Base-by-base conservation (phyloP, 2,888 invertebrate species). In the Onthophagus sagittarius region DNA sequence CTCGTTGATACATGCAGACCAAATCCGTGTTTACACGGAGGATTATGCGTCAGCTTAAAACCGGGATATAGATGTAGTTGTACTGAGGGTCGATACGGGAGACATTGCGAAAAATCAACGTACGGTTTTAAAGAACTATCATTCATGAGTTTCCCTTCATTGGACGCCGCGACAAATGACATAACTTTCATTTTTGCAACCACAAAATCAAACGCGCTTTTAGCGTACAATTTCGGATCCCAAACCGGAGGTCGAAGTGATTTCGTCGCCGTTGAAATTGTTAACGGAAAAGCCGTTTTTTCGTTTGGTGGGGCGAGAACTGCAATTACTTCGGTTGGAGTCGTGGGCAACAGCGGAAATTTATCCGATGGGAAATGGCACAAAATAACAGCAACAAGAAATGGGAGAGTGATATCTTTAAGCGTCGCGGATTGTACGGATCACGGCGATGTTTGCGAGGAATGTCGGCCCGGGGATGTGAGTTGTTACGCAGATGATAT, bases 121-220 rank as follows among this genome's bases (percentile, higher is more conserved):
- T 95, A 90, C 83, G 96, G 97, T 14, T 98, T 98, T 85, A 90
- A 90, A 72, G 94, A 95, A 80, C 87, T 96, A 0, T 97, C 97
- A 0, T 98, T 90, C 83, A 94, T 97, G 94, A 90, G 93, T 31
- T 97, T 97, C 84, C 91, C 94, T 1, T 88, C 95, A 0, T 85
- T 98, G 77, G 95, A 96, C 83, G 91, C 94, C 0, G 94, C 93
- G 69, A 96, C 95, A 1, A 97, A 97, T 83, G 96, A 96, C 81
- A 94, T 98, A 77, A 93, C 94, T 0, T 91, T 98, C 72, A 92
- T 95, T 73, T 96, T 97, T 85, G 93, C 97, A 0, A 98, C 97
- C 0, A 93, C 94, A 0, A 95, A 95, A 84, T 89, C 91, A 0
- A 92, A 97, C 83, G 92, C 95, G 0, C 86, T 98, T 7, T 86